Percentiles rank a stretch among this genome's conserved stretches.
Evolutionary conservation across 2,888 invertebrate species (phyloP).

Genomic region (Hypomecis punctinalis): DNA sequence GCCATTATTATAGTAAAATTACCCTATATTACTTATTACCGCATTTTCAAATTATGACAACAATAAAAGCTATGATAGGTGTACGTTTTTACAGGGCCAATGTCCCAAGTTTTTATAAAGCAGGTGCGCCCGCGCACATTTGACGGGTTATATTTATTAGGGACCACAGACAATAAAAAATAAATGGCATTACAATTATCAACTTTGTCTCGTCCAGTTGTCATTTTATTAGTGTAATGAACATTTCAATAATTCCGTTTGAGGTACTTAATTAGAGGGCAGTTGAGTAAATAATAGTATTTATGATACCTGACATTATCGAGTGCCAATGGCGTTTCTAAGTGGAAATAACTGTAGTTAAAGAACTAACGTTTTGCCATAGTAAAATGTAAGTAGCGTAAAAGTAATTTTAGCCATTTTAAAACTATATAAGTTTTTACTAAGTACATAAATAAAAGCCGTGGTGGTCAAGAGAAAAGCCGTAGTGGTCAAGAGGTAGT

Average conservation of each 20-base stretch:
- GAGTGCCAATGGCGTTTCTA: slow-evolving; percentile 32
- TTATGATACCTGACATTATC: slow-evolving; percentile 20
- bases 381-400: too few species aligned
- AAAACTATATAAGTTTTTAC: too few species aligned
- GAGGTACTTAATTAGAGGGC: slow-evolving; percentile 55
- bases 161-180: slow-evolving; percentile 64
- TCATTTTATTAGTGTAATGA: slow-evolving; percentile 58
- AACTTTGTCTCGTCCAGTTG: slow-evolving; percentile 62
- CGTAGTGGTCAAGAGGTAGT: too few species aligned
- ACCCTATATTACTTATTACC: neutral
- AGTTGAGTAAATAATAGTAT: slow-evolving; percentile 40
- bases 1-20: neutral
- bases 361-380: too few species aligned
- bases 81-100: slow-evolving; percentile 35
- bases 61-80: slow-evolving; percentile 34
- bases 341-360: slow-evolving; percentile 30
- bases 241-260: slow-evolving; percentile 59
- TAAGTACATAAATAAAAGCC: too few species aligned
- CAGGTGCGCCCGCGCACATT: slow-evolving; percentile 72
- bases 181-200: slow-evolving; percentile 74
- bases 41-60: slow-evolving; percentile 26
- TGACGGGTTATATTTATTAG: slow-evolving; percentile 64
- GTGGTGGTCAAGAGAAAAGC: too few species aligned
- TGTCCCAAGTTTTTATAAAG: slow-evolving; percentile 60
- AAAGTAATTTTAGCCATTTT: too few species aligned